Percentiles rank a stretch among this genome's conserved stretches.
phyloP scores from a whole-genome alignment of 2,797 vertebrate genomes.

The Heteromormyrus szaboi region DNA sequence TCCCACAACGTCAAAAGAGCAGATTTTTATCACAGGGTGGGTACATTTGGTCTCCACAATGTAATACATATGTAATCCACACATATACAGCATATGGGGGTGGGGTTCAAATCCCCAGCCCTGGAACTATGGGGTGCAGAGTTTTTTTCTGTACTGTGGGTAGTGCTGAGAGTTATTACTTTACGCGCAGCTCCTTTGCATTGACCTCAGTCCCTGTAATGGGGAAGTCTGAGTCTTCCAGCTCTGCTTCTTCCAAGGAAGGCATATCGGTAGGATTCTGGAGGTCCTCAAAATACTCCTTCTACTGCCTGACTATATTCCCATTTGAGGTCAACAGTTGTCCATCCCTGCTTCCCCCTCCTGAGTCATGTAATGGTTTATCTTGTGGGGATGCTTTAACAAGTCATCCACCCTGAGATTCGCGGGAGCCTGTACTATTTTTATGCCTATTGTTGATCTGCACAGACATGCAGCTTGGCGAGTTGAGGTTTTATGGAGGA shows the following conservation, averaged over 20 bases:
- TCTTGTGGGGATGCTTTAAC: background rate
- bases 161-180: background rate
- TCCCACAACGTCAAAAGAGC: background rate
- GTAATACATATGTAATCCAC: background rate
- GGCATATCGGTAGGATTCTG: background rate
- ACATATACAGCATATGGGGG: background rate
- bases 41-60: background rate
- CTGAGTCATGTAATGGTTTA: background rate
- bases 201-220: background rate
- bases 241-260: background rate
- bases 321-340: background rate
- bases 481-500: background rate
- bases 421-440: background rate
- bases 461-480: background rate
- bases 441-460: background rate
- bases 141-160: background rate
- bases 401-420: background rate
- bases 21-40: background rate
- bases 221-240: background rate
- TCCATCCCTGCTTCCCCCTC: background rate
- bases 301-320: background rate
- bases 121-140: background rate
- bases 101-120: background rate
- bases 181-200: background rate
- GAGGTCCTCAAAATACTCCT: background rate